phyloP scores from a whole-genome alignment of 2,113 vertebrate species.

The Anhinga rufa region DNA sequence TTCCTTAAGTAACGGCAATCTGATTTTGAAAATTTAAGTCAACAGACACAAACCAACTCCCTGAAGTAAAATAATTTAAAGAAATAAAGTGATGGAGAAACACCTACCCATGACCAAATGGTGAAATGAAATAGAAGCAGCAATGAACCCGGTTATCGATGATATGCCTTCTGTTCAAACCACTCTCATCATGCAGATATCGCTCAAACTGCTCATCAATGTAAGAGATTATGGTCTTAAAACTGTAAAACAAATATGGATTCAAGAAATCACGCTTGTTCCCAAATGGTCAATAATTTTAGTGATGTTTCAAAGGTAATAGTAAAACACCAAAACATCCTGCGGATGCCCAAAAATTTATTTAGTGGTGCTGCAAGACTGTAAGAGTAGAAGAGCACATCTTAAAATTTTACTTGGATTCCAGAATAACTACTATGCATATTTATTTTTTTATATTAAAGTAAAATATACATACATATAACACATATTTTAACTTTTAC shows the following conservation, averaged over 20 bases:
- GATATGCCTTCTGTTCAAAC: conserved; percentile 93
- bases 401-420: not conserved
- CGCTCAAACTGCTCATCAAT: conserved; percentile 98
- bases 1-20: not conserved
- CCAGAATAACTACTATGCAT: not conserved
- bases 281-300: not conserved
- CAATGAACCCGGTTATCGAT: conserved; percentile 97
- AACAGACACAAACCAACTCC: not conserved
- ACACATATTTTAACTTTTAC: not conserved
- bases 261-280: not conserved
- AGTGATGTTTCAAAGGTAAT: not conserved
- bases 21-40: not conserved
- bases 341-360: not conserved
- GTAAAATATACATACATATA: not conserved
- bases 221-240: conserved; percentile 96
- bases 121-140: conserved; percentile 99
- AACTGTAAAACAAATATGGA: conserved; percentile 70
- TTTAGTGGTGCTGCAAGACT: not conserved
- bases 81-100: not conserved
- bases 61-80: not conserved
- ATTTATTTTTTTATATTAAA: not conserved
- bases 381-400: not conserved
- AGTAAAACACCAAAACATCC: not conserved
- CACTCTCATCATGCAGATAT: conserved; percentile 97
- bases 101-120: conserved; percentile 92